Conservation (phyloP, 1,140 invertebrate genomes). For the Agraylea sexmaculata region DNA sequence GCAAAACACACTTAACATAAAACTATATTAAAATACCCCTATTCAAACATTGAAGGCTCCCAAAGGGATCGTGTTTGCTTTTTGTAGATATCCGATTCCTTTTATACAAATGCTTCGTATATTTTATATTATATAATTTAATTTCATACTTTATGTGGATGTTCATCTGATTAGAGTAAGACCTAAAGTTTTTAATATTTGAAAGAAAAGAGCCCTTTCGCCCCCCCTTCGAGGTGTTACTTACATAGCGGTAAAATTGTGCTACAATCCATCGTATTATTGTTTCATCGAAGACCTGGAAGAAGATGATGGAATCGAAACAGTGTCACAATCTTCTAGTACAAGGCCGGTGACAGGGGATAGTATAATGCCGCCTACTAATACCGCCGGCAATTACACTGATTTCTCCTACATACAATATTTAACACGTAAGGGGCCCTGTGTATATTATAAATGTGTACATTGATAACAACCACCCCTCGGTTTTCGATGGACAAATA, state of each 20-base stretch:
- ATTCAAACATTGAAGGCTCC: too few species aligned
- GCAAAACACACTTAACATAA: too few species aligned
- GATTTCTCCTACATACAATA: conserved; percentile 54
- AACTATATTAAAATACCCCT: too few species aligned
- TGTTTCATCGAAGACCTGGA: conserved; percentile 14
- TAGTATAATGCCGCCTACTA: conserved; percentile 15
- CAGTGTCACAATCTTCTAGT: conserved; percentile 12
- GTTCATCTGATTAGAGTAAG: conserved; percentile 1
- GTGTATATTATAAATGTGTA: too few species aligned
- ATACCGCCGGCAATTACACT: conserved; percentile 51
- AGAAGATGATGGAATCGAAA: conserved; percentile 12
- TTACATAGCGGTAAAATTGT: background rate
- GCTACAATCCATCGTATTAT: conserved; percentile 17
- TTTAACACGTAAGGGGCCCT: conserved; percentile 49
- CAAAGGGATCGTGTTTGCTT: too few species aligned
- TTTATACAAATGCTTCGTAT: conserved; percentile 3
- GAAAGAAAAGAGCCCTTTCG: conserved; percentile 4
- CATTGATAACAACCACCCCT: conserved; percentile 2
- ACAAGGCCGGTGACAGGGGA: conserved; percentile 15
- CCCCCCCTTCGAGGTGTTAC: background rate
- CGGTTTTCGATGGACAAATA: background rate
- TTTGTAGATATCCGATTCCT: background rate
- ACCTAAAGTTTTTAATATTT: conserved; percentile 3
- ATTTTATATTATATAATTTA: conserved; percentile 2
- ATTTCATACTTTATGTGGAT: conserved; percentile 10